A percentile compares a stretch with the other conserved stretches of the same genome.
These are phyloP conservation scores for Collichthys lucidus DNA, from an alignment of 2,113 vertebrate species.

Conservation along the genomic window DNA sequence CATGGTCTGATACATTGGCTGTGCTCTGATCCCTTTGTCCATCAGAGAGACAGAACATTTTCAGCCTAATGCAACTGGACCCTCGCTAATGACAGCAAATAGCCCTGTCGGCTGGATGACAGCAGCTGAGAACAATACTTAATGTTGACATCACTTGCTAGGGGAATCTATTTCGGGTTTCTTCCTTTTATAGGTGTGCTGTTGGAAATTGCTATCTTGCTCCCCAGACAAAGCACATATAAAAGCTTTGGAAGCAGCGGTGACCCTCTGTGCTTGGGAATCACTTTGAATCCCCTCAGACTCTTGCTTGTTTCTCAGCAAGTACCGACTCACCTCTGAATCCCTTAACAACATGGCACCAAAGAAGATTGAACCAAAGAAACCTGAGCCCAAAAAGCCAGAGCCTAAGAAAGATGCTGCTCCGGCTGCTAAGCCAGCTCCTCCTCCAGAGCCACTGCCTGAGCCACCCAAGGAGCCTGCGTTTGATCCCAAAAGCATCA, in stretches of 20 bases:
- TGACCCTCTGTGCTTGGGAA: conserved; percentile 65
- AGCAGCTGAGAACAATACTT: conserved; percentile 87
- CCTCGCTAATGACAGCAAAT: conserved; percentile 79
- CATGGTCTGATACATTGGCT: conserved; percentile 59
- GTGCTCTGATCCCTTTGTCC: conserved; percentile 79
- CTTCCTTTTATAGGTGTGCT: conserved; percentile 86
- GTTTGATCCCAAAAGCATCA: conserved; percentile 85
- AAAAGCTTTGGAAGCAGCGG: conserved; percentile 75
- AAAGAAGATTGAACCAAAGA: conserved; percentile 86
- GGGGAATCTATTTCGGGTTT: conserved; percentile 83
- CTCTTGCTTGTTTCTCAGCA: conserved; percentile 54
- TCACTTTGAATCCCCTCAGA: conserved; percentile 54
- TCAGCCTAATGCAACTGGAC: conserved; percentile 80
- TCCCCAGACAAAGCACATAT: conserved; percentile 77
- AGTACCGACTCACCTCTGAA: conserved; percentile 40
- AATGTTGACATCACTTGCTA: conserved; percentile 81
- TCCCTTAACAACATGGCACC: conserved; percentile 80
- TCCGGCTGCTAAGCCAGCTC: conserved; percentile 68
- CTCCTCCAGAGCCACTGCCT: conserved; percentile 66
- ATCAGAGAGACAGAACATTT: conserved; percentile 76
- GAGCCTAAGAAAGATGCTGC: conserved; percentile 84
- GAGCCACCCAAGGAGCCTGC: conserved; percentile 79
- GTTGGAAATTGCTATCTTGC: conserved; percentile 63
- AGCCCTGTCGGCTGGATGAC: conserved; percentile 74
- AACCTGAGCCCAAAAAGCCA: conserved; percentile 83